phyloP scores from a whole-genome alignment of 1,140 invertebrate genomes.

The Diuraphis noxia region DNA sequence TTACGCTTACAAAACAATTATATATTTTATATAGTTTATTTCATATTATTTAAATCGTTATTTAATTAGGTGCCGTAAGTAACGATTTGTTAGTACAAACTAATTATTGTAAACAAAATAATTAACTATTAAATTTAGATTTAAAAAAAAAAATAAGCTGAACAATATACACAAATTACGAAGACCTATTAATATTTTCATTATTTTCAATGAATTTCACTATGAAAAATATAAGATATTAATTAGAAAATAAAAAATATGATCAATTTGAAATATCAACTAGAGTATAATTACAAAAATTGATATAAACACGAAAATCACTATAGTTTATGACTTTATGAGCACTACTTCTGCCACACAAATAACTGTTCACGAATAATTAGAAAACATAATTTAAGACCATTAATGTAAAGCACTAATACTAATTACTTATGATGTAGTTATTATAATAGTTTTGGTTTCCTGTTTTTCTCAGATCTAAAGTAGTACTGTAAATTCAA shows the following conservation, averaged over 20 bases:
- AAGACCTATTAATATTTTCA: not conserved
- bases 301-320: not conserved
- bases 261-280: not conserved
- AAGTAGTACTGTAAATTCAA: not conserved
- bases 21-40: not conserved
- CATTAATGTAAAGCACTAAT: not conserved
- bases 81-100: not conserved
- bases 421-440: too few relatives aligned
- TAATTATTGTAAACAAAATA: not conserved
- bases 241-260: not conserved
- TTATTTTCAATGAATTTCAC: not conserved
- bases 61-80: not conserved
- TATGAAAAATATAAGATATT: not conserved
- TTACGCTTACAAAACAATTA: not conserved
- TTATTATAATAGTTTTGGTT: not conserved
- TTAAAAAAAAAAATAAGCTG: not conserved
- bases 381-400: not conserved
- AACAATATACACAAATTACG: not conserved
- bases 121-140: not conserved
- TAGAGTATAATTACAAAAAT: not conserved
- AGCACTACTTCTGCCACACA: not conserved
- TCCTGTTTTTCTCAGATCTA: not conserved
- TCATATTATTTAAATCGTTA: not conserved
- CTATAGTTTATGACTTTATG: too few relatives aligned
- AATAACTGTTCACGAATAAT: not conserved